Base-by-base conservation (phyloP, 2,113 vertebrate species). In the Nerophis ophidion region DNA sequence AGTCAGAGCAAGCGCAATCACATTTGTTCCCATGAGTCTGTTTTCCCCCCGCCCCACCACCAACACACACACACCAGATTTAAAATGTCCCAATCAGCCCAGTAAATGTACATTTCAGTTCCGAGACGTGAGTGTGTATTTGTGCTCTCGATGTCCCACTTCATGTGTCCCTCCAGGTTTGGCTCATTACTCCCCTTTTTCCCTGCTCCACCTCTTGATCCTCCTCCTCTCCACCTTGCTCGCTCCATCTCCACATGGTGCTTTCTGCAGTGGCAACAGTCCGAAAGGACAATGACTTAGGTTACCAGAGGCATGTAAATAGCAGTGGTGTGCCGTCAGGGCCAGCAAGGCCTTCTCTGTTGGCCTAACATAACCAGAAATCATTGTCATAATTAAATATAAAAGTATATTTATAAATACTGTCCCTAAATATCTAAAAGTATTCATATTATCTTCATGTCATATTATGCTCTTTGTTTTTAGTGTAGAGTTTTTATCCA, bases 101-200 rank as follows among this genome's bases (percentile, higher is more conserved):
- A 13, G 56, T 71, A 66, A 61, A 68, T 75, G 50, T 58, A 53
- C 60, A 57, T 79, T 66, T 70, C 48, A 35, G 57, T 68, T 68
- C 40, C 35, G 48, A 73, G 59, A 45, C 34, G 15, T 55, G 47
- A 46, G 58, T 60, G 66, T 63, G 66, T 26, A 38, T 80, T 57
- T 63, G 56, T 74, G 61, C 62, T 59, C 50, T 61, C 52, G 13
- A 14, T 57, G 49, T 68, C 52, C 66, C 61, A 60, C 46, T 65
- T 81, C 67, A 76, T 74, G 70, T 63, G 61, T 76, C 59, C 46
- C 53, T 68, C 64, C 61, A 55, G 68, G 56, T 46, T 48, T 19
- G 75, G 64, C 67, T 73, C 76, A 80, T 83, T 81, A 71, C 77
- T 74, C 59, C 63, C 33, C 64, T 40, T 61, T 60, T 54, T 60